Evolutionary conservation across 2,888 invertebrate genomes (phyloP).

Genomic region (Phymatocera aterrima): DNA sequence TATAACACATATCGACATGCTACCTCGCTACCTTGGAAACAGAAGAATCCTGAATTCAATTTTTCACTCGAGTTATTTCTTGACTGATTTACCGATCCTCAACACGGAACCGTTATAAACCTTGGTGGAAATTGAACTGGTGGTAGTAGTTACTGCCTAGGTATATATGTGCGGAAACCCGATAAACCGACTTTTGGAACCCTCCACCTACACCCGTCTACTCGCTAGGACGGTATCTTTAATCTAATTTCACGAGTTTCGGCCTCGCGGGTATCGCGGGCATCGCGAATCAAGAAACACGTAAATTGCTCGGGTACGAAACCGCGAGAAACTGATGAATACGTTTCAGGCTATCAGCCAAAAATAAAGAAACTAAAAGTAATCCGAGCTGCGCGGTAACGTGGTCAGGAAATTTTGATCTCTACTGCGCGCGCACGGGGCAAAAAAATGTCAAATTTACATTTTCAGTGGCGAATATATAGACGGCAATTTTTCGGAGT

Average conservation of each 20-base stretch:
- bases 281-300: background rate
- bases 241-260: background rate
- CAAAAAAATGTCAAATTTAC: too few relatives aligned
- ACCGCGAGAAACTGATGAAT: too few relatives aligned
- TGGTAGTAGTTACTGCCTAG: too few relatives aligned
- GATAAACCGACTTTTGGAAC: background rate
- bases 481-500: too few relatives aligned
- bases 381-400: too few relatives aligned
- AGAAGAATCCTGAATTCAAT: slow-evolving; percentile 21
- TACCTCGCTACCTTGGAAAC: background rate
- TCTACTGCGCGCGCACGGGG: too few relatives aligned
- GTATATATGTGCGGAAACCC: background rate
- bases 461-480: too few relatives aligned
- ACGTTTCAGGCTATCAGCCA: too few relatives aligned
- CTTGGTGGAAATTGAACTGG: slow-evolving; percentile 1
- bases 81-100: slow-evolving; percentile 27
- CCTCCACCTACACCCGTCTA: background rate
- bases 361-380: too few relatives aligned
- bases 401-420: too few relatives aligned
- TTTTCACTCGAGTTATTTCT: slow-evolving; percentile 25
- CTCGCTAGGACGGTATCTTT: background rate
- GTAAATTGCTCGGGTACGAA: background rate
- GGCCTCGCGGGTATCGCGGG: background rate
- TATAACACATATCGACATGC: too few relatives aligned
- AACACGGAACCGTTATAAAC: slow-evolving; percentile 9